Evolutionary conservation across 2,113 vertebrate species (phyloP).

Genomic region (Cinclus cinclus): DNA sequence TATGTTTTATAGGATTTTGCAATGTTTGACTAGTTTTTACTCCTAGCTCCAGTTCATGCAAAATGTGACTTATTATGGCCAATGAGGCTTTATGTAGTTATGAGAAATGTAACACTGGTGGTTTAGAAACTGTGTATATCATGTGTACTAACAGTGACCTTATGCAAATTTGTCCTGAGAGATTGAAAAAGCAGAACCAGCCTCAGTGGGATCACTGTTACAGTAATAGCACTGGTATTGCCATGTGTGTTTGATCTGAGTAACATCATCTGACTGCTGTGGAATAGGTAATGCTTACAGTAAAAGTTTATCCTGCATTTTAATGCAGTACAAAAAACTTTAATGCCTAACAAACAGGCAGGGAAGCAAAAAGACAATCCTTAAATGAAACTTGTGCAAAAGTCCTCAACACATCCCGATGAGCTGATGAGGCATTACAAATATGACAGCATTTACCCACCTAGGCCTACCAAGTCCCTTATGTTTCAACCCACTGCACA

Average conservation of each 20-base stretch:
- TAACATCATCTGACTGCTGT: not conserved
- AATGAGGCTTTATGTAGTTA: not conserved
- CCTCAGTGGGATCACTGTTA: not conserved
- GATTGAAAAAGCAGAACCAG: not conserved
- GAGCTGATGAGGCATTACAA: not conserved
- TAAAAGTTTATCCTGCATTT: not conserved
- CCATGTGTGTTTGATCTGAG: not conserved
- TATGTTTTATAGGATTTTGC: not conserved
- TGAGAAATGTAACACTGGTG: not conserved
- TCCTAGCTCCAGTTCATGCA: not conserved
- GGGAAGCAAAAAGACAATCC: not conserved
- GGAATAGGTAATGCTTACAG: not conserved
- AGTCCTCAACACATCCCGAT: not conserved
- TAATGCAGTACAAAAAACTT: not conserved
- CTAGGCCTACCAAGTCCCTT: not conserved
- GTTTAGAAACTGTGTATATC: not conserved
- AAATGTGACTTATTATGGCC: not conserved
- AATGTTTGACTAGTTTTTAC: not conserved
- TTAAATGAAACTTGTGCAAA: not conserved
- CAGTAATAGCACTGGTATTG: not conserved
- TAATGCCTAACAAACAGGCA: not conserved
- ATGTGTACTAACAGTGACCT: not conserved
- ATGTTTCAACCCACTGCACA: not conserved
- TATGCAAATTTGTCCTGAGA: not conserved
- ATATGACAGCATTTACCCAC: not conserved